Evolutionary conservation across 2,113 vertebrate species (phyloP), one percentile per base, ranked within the genome.

Genomic region (Garra rufa): DNA sequence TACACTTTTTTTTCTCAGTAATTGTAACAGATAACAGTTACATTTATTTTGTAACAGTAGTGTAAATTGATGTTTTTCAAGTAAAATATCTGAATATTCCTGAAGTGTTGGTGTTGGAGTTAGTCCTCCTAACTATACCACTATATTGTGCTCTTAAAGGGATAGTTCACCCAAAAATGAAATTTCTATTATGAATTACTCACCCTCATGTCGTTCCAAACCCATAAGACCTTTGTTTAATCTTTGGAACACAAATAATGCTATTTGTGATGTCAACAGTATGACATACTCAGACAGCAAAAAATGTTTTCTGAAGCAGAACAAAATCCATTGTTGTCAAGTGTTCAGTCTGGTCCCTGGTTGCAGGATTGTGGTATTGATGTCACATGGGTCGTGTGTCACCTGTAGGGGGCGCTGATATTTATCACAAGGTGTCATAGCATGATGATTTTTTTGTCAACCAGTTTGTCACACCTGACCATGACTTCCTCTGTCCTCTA

Each of bases 381-480:
- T 55, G 79, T 41, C 79, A 52, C 79, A 81, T n/a, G 26, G 30
- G 21, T 34, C 4, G 7, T 41, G 55, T 69, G 30, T 70, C 30
- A 82, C 65, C 46, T 14, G 46, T 70, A 55, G 80, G 80, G 59
- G 59, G 65, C 11, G 80, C 61, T 55, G 30, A 70, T 41, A 82
- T 82, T 70, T 70, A 82, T 82, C 65, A 41, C 30, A 52, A 9
- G 8, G 28, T 70, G 65, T 55, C 80, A 70, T 52, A 11, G 24
- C 44, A 48, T 65, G 14, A 26, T 9, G 44, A 41, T 71, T 15
- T 57, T 85, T 75, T 67, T 24, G 55, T 69, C 44, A 59, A 81
- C 48, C 41, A 67, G 52, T 86, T 83, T 87, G 84, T 89, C 78
- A 85, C 71, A 82, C 65, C 65, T 84, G 81, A 85, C 86, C 81